Base-by-base conservation (phyloP, 2,797 vertebrate genomes). In the Diplodus puntazzo region DNA sequence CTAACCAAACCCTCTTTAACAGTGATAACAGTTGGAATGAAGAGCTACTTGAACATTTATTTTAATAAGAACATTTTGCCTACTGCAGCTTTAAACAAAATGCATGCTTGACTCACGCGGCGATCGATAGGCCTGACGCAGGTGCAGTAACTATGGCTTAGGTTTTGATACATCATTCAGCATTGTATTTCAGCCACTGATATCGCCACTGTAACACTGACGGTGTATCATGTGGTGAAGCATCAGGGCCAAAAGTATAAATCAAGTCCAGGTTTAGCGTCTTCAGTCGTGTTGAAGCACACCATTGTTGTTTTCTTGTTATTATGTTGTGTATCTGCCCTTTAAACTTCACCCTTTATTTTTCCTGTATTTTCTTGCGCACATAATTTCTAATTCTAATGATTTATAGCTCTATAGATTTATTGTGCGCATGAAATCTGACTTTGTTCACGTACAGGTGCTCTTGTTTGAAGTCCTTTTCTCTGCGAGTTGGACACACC, bases 381-480 rank as follows among this genome's bases (percentile, higher is more conserved):
- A 3, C 3, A 58, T 50, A n/a, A 65, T 65, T 50, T 45, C 4
- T 49, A 17, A 16, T 27, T 20, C 16, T 39, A 39, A 39, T 34
- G 12, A 67, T 71, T 39, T 17, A 20, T 21, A 58, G 6, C 59
- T 73, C 11, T n/a, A 23, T 23, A 65, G 52, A 57, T 59, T 1
- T 45, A 27, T 21, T 16, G 5, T 57, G 30, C 34, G 43, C 45
- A 10, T 63, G 5, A 17, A 17, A 39, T 75, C 2, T 16, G n/a
- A 49, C 3, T 27, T 49, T 2, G 5, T 55, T 39, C 43, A 2
- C 39, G 7, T 46, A 12, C 27, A 6, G 49, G 16, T 57, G 48
- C 25, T 25, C 17, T 23, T 39, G 46, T 52, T 75, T 21, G 10
- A 73, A 64, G 8, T 71, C 48, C 59, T 42, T 66, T 69, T 80